These are phyloP conservation scores for Actinia tenebrosa DNA, from an alignment of 64 coral and sea anemone species.

Conservation along the genomic window DNA sequence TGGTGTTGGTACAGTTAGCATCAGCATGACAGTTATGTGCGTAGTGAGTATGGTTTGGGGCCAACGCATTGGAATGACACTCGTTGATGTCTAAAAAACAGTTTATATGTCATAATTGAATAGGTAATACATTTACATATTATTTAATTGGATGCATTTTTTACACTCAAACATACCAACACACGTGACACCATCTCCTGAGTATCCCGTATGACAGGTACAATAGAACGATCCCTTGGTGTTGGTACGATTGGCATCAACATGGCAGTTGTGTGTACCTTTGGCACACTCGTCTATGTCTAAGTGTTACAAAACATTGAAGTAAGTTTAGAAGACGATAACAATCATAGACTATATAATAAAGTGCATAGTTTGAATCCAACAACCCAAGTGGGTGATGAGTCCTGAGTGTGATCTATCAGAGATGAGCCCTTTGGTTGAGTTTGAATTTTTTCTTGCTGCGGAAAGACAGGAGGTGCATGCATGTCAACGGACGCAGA, in stretches of 20 bases:
- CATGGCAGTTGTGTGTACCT: constrained; percentile 55
- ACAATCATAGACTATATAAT: no score
- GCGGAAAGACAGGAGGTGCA: no score
- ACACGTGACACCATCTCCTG: constrained; percentile 54
- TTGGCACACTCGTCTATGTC: constrained; percentile 61
- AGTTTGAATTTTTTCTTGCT: no score
- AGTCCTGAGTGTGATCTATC: no score
- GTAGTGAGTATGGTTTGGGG: constrained; percentile 18
- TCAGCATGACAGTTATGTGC: constrained; percentile 60
- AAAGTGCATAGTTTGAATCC: no score
- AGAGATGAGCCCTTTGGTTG: no score
- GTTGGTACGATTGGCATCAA: constrained; percentile 71
- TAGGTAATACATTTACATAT: neutral
- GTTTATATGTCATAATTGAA: neutral
- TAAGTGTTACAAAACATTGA: neutral
- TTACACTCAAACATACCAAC: neutral
- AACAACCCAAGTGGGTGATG: no score
- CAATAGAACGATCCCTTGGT: constrained; percentile 77
- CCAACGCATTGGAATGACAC: constrained; percentile 19
- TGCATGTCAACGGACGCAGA: no score
- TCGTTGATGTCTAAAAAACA: constrained; percentile 57
- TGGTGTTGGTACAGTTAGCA: constrained; percentile 77
- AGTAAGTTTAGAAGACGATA: no score
- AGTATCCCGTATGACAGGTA: constrained; percentile 60
- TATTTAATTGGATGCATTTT: neutral